Evolutionary conservation across 2,888 invertebrate genomes (phyloP).

Genomic region (Cylindroiulus punctatus): DNA sequence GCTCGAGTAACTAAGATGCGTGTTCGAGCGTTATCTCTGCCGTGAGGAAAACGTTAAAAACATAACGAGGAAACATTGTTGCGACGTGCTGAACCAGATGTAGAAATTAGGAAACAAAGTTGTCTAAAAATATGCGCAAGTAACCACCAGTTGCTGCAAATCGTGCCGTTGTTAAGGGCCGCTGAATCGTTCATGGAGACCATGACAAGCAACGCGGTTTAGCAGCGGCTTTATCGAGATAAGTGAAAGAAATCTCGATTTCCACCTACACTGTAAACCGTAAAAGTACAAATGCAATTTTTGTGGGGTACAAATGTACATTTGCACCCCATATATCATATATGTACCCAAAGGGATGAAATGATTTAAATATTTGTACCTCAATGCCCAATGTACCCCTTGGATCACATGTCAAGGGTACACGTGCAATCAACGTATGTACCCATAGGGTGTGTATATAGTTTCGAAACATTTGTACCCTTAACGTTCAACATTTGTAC

Average conservation of each 20-base stretch:
- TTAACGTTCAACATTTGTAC: too few relatives aligned
- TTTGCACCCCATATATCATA: too few relatives aligned
- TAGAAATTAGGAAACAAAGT: neutral
- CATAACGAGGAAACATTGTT: neutral
- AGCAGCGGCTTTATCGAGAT: neutral
- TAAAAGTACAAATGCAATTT: too few relatives aligned
- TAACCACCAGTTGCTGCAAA: neutral
- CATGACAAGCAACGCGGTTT: neutral
- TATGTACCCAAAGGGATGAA: too few relatives aligned
- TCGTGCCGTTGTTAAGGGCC: neutral
- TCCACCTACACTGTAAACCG: too few relatives aligned
- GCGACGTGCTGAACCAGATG: neutral
- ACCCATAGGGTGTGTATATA: too few relatives aligned
- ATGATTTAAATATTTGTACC: too few relatives aligned
- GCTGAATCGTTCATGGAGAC: neutral
- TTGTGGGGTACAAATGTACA: too few relatives aligned
- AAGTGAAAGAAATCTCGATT: neutral
- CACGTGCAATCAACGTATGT: too few relatives aligned
- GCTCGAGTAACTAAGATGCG: neutral
- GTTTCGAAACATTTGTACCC: too few relatives aligned
- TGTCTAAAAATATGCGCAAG: neutral
- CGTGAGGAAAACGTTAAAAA: neutral
- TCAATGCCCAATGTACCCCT: too few relatives aligned
- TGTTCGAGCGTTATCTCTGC: conserved; percentile 11
- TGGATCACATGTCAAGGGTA: too few relatives aligned